Conservation (phyloP, 1,140 invertebrate species). For the Drosophila ironensis region DNA sequence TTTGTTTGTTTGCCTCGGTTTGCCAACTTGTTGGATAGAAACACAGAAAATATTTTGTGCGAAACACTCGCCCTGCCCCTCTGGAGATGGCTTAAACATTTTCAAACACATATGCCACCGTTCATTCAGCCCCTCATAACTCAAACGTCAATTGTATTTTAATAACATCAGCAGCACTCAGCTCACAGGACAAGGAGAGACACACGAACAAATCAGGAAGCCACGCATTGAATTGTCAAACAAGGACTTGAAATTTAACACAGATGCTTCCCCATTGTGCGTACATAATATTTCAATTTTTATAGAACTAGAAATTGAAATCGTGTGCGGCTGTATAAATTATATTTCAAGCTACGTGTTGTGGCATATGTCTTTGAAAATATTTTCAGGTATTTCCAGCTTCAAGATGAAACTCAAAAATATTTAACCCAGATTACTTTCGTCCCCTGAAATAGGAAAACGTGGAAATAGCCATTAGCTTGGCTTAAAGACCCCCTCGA, state of each 20-base stretch:
- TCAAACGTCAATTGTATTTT: slow-evolving; percentile 73
- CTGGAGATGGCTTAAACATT: neutral
- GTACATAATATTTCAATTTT: neutral
- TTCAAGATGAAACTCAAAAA: too few relatives aligned
- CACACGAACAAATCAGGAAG: slow-evolving; percentile 14
- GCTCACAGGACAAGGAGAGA: too few relatives aligned
- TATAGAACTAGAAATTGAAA: neutral
- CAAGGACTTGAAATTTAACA: slow-evolving; percentile 2
- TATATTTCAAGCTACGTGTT: neutral
- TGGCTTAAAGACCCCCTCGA: slow-evolving; percentile 41
- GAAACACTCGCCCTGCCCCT: neutral
- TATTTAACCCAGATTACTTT: too few relatives aligned
- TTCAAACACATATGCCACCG: slow-evolving; percentile 23
- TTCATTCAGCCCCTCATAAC: slow-evolving; percentile 16
- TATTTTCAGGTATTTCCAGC: neutral
- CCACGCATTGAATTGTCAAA: slow-evolving; percentile 29
- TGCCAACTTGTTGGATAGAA: neutral
- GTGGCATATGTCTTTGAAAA: neutral
- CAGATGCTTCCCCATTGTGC: slow-evolving; percentile 28
- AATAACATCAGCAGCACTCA: slow-evolving; percentile 50
- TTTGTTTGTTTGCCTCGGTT: slow-evolving; percentile 5
- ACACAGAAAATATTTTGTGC: neutral
- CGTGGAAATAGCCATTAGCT: slow-evolving; percentile 36
- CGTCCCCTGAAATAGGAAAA: neutral
- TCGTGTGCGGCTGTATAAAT: neutral